Evolutionary conservation across 2,888 invertebrate species (phyloP).

Genomic region (Panorpa germanica): DNA sequence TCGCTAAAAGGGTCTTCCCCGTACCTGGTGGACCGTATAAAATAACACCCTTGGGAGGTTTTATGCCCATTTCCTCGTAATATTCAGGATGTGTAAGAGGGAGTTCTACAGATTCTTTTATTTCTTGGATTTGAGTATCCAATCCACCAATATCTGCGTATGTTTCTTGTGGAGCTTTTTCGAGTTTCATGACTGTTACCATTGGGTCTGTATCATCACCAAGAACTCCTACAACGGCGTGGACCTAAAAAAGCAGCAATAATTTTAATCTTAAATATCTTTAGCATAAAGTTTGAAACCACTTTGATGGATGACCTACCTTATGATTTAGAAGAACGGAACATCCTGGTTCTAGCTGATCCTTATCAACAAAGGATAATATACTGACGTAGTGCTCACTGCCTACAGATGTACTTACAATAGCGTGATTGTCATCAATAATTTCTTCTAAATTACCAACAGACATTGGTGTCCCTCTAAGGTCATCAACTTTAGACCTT

Average conservation of each 20-base stretch:
- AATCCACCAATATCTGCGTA: slow-evolving; percentile 97
- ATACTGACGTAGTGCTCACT: slow-evolving; percentile 99
- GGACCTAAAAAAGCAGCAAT: slow-evolving; percentile 38
- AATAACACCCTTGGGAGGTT: slow-evolving; percentile 98
- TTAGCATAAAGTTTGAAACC: slow-evolving; percentile 5
- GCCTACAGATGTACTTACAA: slow-evolving; percentile 96
- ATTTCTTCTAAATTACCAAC: slow-evolving; percentile 99
- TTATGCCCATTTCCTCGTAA: slow-evolving; percentile 99
- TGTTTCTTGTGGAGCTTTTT: slow-evolving; percentile 98
- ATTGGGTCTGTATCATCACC: slow-evolving; percentile 99
- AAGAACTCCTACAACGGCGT: slow-evolving; percentile 98
- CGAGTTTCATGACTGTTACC: slow-evolving; percentile 99
- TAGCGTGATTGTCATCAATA: slow-evolving; percentile 99
- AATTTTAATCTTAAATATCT: background rate
- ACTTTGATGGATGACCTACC: slow-evolving; percentile 23
- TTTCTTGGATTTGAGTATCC: slow-evolving; percentile 94
- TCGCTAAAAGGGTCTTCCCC: slow-evolving; percentile 93
- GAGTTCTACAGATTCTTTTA: slow-evolving; percentile 95
- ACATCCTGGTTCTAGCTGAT: slow-evolving; percentile 96
- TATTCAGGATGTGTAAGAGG: slow-evolving; percentile 99
- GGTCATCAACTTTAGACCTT: slow-evolving; percentile 93
- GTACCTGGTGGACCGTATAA: slow-evolving; percentile 97
- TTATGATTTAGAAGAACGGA: slow-evolving; percentile 97
- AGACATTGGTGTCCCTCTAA: slow-evolving; percentile 98
- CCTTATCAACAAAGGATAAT: slow-evolving; percentile 97